Conservation (phyloP, 2,888 invertebrate genomes). For the Leptarthrus brevirostris region DNA sequence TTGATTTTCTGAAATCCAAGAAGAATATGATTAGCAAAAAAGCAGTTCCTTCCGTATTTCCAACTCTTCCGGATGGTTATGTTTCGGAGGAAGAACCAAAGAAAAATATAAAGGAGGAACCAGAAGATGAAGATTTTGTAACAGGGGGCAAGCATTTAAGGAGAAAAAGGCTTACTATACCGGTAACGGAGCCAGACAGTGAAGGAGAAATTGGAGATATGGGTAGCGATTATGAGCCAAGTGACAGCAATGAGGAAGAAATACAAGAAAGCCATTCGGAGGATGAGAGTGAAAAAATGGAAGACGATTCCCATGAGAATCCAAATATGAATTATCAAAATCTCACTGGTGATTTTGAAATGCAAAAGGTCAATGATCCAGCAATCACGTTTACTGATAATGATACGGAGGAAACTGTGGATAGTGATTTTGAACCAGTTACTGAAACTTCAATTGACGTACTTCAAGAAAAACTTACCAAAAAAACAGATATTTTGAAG, state of each 20-base stretch:
- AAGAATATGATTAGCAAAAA: constrained; percentile 1
- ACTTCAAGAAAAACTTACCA: neutral
- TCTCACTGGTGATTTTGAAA: neutral
- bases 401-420: neutral
- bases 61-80: neutral
- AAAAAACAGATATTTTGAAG: neutral
- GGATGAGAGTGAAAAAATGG: neutral
- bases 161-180: neutral
- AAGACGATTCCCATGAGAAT: constrained; percentile 1
- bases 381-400: constrained; percentile 5
- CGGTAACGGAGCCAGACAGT: neutral
- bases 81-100: neutral
- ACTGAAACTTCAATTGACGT: neutral
- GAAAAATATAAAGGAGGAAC: neutral
- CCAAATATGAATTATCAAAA: neutral
- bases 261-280: neutral
- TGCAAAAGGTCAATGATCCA: neutral
- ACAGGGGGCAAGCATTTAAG: neutral
- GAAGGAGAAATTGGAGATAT: neutral
- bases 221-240: constrained; percentile 8
- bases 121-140: neutral
- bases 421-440: constrained; percentile 27
- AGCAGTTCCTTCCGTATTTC: constrained; percentile 20
- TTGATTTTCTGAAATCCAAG: constrained; percentile 7
- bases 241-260: neutral